Evolutionary conservation across 2,888 invertebrate genomes (phyloP), one percentile per base, ranked within the genome.

Genomic region (Vesta saturnalis): DNA sequence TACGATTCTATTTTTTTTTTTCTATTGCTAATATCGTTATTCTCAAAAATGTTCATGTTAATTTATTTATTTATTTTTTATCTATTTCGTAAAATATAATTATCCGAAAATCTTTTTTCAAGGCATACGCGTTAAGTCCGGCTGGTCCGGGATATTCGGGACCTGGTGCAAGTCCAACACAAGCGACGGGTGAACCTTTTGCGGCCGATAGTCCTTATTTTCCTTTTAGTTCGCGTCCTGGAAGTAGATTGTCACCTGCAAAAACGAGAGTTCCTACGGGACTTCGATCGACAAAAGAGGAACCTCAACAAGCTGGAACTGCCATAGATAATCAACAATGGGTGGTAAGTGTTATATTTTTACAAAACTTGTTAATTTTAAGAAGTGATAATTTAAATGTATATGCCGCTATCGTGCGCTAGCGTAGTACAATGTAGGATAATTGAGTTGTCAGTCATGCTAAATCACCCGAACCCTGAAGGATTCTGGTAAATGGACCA

Each of bases 201-300:
- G 78, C 89, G 84, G 80, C 91, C 83, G 83, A 86, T 83, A 83
- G 85, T 78, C 88, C 86, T 83, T 90, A 83, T 85, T 91, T 91
- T 71, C 91, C 91, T 77, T 91, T 91, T 86, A 77, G 89, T 85
- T 80, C 83, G 85, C 82, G 87, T 80, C 85, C 88, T 74, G 82
- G 79, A 23, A 82, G 81, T 72, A 77, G 83, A 60, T 73, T 82
- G 47, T 82, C 86, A 85, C 73, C 87, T 86, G 87, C 87, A 77
- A 86, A 86, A 72, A 87, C 87, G 84, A 87, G 87, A 76, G 77
- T 81, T 49, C 79, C 80, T 47, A 78, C 79, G 55, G 81, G 79
- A 60, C 72, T 74, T 66, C 73, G 80, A 60, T 78, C 80, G 76
- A 77, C 78, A 69, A 80, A 78, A 74, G 81, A 81, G 54, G 81